A percentile compares a stretch with the other conserved stretches of the same genome.
Evolutionary conservation across 35 echinoderm and acorn worm genomes (phyloP).

Genomic region (Acanthaster planci): DNA sequence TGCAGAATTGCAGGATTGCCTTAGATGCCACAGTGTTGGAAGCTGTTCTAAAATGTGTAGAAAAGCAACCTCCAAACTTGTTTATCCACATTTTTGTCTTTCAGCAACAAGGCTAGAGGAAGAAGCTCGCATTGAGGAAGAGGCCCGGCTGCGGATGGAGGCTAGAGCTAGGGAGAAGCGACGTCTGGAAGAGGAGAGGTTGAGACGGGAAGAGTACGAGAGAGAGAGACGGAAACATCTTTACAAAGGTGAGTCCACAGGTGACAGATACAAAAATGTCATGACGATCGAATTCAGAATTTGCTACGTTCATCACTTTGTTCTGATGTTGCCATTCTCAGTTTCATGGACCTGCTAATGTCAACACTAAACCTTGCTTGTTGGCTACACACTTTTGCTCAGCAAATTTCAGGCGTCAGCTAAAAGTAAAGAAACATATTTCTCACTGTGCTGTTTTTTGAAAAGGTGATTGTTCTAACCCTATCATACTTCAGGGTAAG

Average conservation of each 20-base stretch:
- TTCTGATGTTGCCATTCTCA: too few relatives aligned
- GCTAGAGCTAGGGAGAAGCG: conserved; percentile 35
- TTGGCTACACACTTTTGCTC: too few relatives aligned
- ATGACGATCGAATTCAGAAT: too few relatives aligned
- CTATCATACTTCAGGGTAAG: not conserved
- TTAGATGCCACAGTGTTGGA: too few relatives aligned
- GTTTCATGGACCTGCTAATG: too few relatives aligned
- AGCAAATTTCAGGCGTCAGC: too few relatives aligned
- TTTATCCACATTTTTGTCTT: not conserved
- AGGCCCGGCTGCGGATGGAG: conserved; percentile 29
- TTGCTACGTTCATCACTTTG: too few relatives aligned
- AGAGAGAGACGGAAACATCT: conserved; percentile 61
- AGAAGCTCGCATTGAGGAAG: conserved; percentile 27
- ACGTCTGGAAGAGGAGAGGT: conserved; percentile 50
- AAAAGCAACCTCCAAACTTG: too few relatives aligned
- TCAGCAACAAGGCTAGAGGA: conserved; percentile 34
- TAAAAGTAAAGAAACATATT: not conserved
- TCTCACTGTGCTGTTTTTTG: not conserved
- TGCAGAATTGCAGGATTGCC: too few relatives aligned
- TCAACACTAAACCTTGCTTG: too few relatives aligned
- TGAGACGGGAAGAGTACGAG: conserved; percentile 51
- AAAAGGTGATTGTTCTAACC: not conserved
- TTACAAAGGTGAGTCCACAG: conserved; percentile 61
- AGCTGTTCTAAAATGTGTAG: too few relatives aligned
- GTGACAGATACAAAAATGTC: too few relatives aligned